Base-by-base conservation (phyloP, 2,888 invertebrate genomes). In the Bedellia somnulentella region DNA sequence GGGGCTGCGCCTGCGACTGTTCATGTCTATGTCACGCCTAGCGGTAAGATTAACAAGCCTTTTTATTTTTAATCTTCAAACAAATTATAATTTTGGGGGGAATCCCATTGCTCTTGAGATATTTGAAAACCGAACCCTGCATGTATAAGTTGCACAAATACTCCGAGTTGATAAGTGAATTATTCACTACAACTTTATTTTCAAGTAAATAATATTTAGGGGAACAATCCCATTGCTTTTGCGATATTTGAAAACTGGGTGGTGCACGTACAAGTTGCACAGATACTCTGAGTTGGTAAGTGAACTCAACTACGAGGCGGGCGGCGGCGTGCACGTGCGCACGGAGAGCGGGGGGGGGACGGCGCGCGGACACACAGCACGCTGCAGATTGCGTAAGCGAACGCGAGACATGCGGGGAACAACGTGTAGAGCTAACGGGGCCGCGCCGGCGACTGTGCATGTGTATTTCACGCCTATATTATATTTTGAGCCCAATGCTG, bases 381-480 rank as follows among this genome's bases (percentile, higher is more conserved):
- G 84, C 49, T n/a, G n/a, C n/a, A n/a, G n/a, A n/a, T n/a, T n/a
- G n/a, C 83, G 86, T 55, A 92, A 93, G 41, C 85, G 85, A 55
- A 86, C 89, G 53, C 80, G 82, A 34, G 92, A 93, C 79, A 89
- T 91, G 46, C 93, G 93, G 53, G 93, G 93, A 80, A 92, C 92
- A 75, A 89, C 91, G 39, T 92, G 92, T 79, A 86, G 86, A 61
- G 90, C 92, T 47, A 87, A 89, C 59, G 91, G 91, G 77, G 89
- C 92, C 40, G 89, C 91, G 73, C 86, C 91, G 41, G 92, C 92
- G 48, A 89, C 87, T 66, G 90, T 91, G 57, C 86, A 83, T 70
- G 92, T 93, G 55, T 93, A 89, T 75, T 92, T 93, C 50, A 90
- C 91, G n/a, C n/a, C n/a, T n/a, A n/a, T n/a, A n/a, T n/a, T n/a